These are phyloP conservation scores for Watsonalla cultraria DNA, from an alignment of 2,888 invertebrate genomes.

Conservation along the genomic window DNA sequence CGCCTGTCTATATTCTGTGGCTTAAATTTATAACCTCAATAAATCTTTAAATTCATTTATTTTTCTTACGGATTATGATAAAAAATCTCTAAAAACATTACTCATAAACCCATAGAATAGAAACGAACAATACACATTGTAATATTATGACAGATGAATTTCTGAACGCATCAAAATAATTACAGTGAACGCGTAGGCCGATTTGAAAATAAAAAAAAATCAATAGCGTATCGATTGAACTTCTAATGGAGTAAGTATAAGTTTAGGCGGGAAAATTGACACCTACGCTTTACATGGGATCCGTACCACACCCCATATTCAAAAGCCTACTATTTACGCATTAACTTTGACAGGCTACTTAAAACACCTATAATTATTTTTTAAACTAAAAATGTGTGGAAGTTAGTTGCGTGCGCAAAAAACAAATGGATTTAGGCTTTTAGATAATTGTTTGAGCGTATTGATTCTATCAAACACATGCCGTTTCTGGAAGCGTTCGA, in stretches of 20 bases:
- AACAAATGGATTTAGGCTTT: slow-evolving; percentile 65
- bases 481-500: slow-evolving; percentile 20
- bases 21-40: too few species aligned
- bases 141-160: slow-evolving; percentile 65
- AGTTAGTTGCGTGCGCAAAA: slow-evolving; percentile 39
- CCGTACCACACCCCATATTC: slow-evolving; percentile 40
- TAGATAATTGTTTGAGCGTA: slow-evolving; percentile 50
- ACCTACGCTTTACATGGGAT: slow-evolving; percentile 54
- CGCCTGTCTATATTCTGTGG: too few species aligned
- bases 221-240: slow-evolving; percentile 70
- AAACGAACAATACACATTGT: slow-evolving; percentile 8
- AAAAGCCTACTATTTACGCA: slow-evolving; percentile 73
- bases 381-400: slow-evolving; percentile 56
- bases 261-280: slow-evolving; percentile 68
- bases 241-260: slow-evolving; percentile 72
- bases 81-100: too few species aligned
- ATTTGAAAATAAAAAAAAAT: slow-evolving; percentile 38
- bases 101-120: not conserved
- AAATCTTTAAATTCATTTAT: too few species aligned
- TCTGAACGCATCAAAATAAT: slow-evolving; percentile 57
- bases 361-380: slow-evolving; percentile 70
- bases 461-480: slow-evolving; percentile 58
- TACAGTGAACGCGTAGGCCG: slow-evolving; percentile 41
- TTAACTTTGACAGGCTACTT: slow-evolving; percentile 74
- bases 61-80: too few species aligned